Percentiles rank a stretch among this genome's conserved stretches.
phyloP scores from a whole-genome alignment of 2,888 invertebrate genomes.

The Leucoptera coffeella region DNA sequence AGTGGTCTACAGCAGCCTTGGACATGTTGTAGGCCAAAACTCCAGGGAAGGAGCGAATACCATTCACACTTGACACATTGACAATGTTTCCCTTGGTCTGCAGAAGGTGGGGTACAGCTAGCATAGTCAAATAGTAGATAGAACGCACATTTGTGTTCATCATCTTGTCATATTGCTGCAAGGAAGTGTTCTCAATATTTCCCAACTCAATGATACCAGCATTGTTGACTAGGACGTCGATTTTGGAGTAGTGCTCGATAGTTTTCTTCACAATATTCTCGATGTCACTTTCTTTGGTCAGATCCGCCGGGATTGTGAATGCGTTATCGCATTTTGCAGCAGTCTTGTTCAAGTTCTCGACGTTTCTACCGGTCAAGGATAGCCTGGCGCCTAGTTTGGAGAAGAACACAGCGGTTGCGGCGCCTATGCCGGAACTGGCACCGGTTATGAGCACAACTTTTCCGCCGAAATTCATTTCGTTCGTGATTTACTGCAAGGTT shows the following conservation, averaged over 20 bases:
- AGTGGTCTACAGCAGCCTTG: constrained; percentile 91
- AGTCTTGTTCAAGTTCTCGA: constrained; percentile 51
- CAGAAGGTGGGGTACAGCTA: constrained; percentile 81
- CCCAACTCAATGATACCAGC: constrained; percentile 83
- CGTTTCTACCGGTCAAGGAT: constrained; percentile 65
- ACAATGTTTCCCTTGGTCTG: constrained; percentile 86
- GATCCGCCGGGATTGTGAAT: constrained; percentile 60
- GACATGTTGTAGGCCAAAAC: constrained; percentile 89
- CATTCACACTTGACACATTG: constrained; percentile 93
- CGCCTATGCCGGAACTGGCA: constrained; percentile 82
- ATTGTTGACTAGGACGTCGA: constrained; percentile 85
- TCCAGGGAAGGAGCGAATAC: constrained; percentile 83
- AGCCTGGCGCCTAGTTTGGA: constrained; percentile 69
- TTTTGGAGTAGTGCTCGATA: constrained; percentile 64
- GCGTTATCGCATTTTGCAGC: constrained; percentile 28
- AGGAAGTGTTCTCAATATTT: constrained; percentile 74
- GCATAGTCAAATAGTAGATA: constrained; percentile 75
- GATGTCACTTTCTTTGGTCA: constrained; percentile 68
- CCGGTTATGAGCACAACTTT: constrained; percentile 74
- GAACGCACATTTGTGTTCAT: constrained; percentile 88
- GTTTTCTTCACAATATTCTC: constrained; percentile 67
- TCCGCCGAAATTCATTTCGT: constrained; percentile 55
- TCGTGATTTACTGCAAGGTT: neutral
- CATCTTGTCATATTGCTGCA: constrained; percentile 83
- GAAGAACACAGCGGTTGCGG: constrained; percentile 72